Conservation (phyloP, 2,888 invertebrate genomes). For the Patella pellucida region DNA sequence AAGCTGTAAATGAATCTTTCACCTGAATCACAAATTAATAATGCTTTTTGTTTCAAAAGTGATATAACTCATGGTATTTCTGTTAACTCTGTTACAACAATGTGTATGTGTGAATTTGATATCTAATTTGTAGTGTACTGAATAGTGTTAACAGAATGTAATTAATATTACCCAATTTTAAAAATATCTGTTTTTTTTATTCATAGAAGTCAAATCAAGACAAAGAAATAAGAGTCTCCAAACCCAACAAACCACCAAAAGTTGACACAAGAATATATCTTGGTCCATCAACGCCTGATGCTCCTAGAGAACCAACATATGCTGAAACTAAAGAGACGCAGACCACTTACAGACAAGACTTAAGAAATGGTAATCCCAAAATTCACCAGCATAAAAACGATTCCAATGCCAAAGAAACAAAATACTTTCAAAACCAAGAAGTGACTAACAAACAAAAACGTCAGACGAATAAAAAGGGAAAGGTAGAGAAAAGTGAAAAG, state of each 20-base stretch:
- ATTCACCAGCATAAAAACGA: background rate
- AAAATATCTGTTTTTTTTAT: no score
- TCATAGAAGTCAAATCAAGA: background rate
- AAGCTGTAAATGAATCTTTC: no score
- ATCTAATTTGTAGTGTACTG: no score
- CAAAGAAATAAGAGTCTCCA: conserved; percentile 30
- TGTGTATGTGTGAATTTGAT: no score
- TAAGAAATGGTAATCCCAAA: background rate
- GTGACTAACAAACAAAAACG: conserved; percentile 7
- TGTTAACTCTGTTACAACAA: no score
- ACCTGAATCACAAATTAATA: no score
- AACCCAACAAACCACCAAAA: conserved; percentile 42
- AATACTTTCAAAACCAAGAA: background rate
- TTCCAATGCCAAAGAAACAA: background rate
- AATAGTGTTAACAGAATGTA: no score
- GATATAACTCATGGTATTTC: no score
- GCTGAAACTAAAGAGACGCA: background rate
- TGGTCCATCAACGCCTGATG: conserved; percentile 23
- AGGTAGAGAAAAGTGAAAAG: background rate
- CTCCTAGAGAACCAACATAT: conserved; percentile 8
- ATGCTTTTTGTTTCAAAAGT: no score
- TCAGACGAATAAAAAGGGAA: background rate
- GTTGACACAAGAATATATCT: conserved; percentile 46
- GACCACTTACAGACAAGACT: background rate
- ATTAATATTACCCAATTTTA: no score